Base-by-base conservation (phyloP, 2,113 vertebrate genomes). In the Mesocricetus auratus region DNA sequence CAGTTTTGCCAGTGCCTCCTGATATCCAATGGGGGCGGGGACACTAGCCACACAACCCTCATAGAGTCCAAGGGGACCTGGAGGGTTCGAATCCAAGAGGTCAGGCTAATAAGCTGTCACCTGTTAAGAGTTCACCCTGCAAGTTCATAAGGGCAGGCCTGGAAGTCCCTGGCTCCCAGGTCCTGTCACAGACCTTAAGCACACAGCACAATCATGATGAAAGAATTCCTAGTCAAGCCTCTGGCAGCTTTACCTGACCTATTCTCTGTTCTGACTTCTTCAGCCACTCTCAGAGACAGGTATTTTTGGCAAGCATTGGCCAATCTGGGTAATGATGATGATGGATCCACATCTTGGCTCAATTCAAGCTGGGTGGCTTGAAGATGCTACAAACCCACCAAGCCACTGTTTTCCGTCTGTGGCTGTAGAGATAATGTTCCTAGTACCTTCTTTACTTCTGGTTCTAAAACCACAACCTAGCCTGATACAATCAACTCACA, bases 311-410 rank as follows among this genome's bases (percentile, higher is more conserved):
- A 10, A 6, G 5, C 2, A 33, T 11, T 73, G 15, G 31, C 56
- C 58, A 39, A 1, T 13, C 15, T 21, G 33, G 47, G 47, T 6
- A 7, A 56, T 1, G 42, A 33, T 83, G 60, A 62, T n/a, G 47
- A 12, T 0, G 0, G 82, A 79, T 1, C 45, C 45, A 0, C 33
- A 22, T 10, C 45, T 50, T 29, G n/a, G 45, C 13, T 42, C 19
- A 2, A 39, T 64, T 24, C 47, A 11, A 68, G 73, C 73, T 4
- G 0, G 47, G 77, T 42, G 66, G 64, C 75, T 62, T 3, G 3
- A 45, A 50, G 3, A 4, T 39, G 13, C 29, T 3, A 3, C 24
- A 68, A 22, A 4, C 8, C 33, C 26, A 1, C 69, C 0, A 0
- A 58, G 31, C 62, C 58, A 24, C 47, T 16, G 26, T 77, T 36